These are phyloP conservation scores for Melanostoma mellinum DNA, from an alignment of 2,888 invertebrate genomes.

Conservation along the genomic window DNA sequence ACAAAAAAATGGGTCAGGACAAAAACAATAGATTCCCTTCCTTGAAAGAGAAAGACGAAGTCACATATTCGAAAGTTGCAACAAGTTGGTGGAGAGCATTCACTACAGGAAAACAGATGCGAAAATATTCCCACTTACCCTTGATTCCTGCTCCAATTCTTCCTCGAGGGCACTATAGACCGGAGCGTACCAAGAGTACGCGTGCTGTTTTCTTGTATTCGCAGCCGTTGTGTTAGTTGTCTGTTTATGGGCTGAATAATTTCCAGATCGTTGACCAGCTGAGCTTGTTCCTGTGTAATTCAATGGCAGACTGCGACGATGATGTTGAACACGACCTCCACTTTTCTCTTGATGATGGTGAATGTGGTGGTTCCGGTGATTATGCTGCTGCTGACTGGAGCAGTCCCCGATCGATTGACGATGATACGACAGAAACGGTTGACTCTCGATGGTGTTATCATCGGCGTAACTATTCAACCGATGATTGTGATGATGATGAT, in stretches of 20 bases:
- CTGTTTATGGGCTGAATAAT: conserved; percentile 50
- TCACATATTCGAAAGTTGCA: too few species aligned
- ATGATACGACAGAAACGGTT: conserved; percentile 55
- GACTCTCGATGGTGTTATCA: conserved; percentile 54
- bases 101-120: neutral
- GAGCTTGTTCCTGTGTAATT: conserved; percentile 76
- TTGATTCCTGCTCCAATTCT: conserved; percentile 82
- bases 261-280: conserved; percentile 37
- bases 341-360: conserved; percentile 61
- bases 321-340: conserved; percentile 74
- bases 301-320: conserved; percentile 80
- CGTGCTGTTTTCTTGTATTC: conserved; percentile 80
- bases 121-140: conserved; percentile 76
- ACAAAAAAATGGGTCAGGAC: neutral
- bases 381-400: conserved; percentile 13
- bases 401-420: conserved; percentile 53
- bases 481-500: conserved; percentile 46
- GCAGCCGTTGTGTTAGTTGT: conserved; percentile 76
- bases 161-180: conserved; percentile 82
- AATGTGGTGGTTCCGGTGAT: conserved; percentile 36
- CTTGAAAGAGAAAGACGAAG: too few species aligned
- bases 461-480: conserved; percentile 51
- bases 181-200: conserved; percentile 82
- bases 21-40: too few species aligned
- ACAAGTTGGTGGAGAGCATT: too few species aligned